These are phyloP conservation scores for Falco columbarius DNA, from an alignment of 2,797 vertebrate genomes.

Conservation along the genomic window DNA sequence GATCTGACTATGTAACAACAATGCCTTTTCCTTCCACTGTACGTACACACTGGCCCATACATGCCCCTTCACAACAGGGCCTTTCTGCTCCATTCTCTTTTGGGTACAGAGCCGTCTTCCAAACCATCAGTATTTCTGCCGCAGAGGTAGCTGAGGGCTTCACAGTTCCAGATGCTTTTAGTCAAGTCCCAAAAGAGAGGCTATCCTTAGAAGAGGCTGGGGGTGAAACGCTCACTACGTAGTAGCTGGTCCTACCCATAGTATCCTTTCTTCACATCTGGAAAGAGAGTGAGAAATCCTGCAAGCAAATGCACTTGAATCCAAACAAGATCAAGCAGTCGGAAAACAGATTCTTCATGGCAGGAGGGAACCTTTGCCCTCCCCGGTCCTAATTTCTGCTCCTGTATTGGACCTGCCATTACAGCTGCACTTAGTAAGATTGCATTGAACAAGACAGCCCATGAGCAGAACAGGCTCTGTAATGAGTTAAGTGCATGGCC, in stretches of 20 bases:
- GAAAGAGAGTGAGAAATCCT: not conserved
- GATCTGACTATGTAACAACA: not conserved
- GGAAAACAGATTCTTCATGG: not conserved
- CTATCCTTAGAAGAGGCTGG: not conserved
- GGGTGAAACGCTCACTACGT: not conserved
- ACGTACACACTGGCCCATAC: not conserved
- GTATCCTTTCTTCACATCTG: not conserved
- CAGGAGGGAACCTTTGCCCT: not conserved
- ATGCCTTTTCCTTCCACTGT: not conserved
- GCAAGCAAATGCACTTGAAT: not conserved
- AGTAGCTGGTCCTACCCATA: not conserved
- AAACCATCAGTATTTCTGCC: not conserved
- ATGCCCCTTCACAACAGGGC: not conserved
- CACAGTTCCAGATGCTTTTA: not conserved
- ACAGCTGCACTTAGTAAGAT: not conserved
- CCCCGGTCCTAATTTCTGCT: not conserved
- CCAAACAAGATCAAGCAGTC: not conserved
- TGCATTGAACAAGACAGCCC: constrained; percentile 1
- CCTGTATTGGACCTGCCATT: not conserved
- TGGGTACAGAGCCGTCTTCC: not conserved
- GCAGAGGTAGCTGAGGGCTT: not conserved
- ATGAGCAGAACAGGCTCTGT: constrained; percentile 21
- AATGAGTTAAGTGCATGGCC: not conserved
- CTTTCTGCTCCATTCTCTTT: not conserved
- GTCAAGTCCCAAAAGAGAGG: not conserved